Base-by-base conservation (phyloP, 2,113 vertebrate genomes). In the Eurypyga helias region DNA sequence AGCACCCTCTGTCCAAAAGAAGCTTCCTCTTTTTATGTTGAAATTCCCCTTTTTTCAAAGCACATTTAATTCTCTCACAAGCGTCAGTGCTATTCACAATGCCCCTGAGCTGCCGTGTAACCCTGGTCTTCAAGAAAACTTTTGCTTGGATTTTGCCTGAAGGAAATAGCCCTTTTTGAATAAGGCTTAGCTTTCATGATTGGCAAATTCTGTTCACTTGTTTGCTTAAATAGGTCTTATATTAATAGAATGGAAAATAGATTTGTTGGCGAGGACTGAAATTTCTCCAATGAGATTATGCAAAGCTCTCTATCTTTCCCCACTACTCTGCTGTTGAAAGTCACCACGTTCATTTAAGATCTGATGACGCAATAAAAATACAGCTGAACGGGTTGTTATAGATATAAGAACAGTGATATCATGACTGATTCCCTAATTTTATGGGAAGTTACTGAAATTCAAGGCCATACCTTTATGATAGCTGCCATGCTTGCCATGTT, bases 31-130 rank as follows among this genome's bases (percentile, higher is more conserved):
- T 97, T 96, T 77, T 36, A 54, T 65, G 61, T 0, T 34, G n/a
- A 97, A 97, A 73, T 96, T 95, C 96, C 96, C 93, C 96, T 96
- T 76, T 51, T 81, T 95, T 94, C 65, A 94, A 85, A 90, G 61
- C 19, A 76, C 14, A 31, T 72, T 70, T 65, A 84, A 92, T 64
- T 79, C 33, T 86, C 58, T 89, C 52, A 76, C 52, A 79, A 96
- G 57, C 17, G 33, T 45, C 49, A 67, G 25, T 66, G 46, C 52
- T 91, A 94, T 48, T 94, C 77, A 82, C 19, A 21, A 45, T 10
- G 28, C 80, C 81, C 73, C 94, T 61, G 66, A 89, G 75, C 78
- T 72, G 19, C 81, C n/a, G 14, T 20, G 21, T n/a, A 84, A 29
- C 38, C 51, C 34, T 34, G 19, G 34, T 73, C 73, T 82, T 64